Evolutionary conservation across 1,140 invertebrate genomes (phyloP).

Genomic region (Hyposmocoma kahamanoa): DNA sequence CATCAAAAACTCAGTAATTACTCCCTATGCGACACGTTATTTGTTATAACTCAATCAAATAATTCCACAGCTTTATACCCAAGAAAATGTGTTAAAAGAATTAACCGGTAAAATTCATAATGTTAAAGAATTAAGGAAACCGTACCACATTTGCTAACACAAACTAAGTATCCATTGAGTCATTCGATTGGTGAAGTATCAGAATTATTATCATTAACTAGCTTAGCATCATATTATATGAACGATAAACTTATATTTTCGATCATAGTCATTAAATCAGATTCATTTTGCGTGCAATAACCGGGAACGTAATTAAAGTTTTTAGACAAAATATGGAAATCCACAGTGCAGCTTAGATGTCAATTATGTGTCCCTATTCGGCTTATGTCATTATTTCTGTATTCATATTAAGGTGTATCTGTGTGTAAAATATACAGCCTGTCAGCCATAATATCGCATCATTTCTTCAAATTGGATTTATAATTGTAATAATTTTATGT

Average conservation of each 20-base stretch:
- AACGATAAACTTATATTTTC: constrained; percentile 9
- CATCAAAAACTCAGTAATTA: constrained; percentile 7
- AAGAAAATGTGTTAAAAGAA: constrained; percentile 1
- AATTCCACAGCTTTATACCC: constrained; percentile 10
- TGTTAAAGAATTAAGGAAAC: neutral
- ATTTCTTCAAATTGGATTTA: too few species aligned
- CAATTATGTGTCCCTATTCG: too few species aligned
- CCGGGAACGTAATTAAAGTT: too few species aligned
- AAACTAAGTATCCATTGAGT: constrained; percentile 7
- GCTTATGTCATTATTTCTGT: too few species aligned
- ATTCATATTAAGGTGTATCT: too few species aligned
- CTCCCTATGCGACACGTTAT: constrained; percentile 3
- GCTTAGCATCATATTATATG: constrained; percentile 7
- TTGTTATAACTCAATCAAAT: constrained; percentile 15
- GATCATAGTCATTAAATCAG: too few species aligned
- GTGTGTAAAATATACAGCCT: too few species aligned
- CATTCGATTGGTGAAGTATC: neutral
- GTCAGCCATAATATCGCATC: too few species aligned
- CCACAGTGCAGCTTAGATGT: too few species aligned
- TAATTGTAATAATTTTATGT: too few species aligned
- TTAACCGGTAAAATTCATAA: neutral
- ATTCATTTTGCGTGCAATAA: too few species aligned
- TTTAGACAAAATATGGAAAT: too few species aligned
- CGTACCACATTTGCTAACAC: neutral
- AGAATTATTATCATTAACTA: constrained; percentile 4